phyloP scores from a whole-genome alignment of 2,797 vertebrate genomes.

The Molothrus ater region DNA sequence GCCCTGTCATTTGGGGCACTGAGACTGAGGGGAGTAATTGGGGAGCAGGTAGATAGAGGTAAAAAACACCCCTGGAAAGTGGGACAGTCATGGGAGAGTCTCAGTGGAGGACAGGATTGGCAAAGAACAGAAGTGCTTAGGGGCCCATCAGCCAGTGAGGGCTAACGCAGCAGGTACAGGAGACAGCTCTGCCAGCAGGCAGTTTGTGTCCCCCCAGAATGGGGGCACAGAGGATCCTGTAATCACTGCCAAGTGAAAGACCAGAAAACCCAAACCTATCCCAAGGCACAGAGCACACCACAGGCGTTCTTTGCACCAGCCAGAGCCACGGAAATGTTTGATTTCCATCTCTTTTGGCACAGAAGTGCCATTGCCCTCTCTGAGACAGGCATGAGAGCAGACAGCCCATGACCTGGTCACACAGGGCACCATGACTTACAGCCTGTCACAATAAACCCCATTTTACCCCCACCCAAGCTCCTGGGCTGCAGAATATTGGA shows the following conservation, averaged over 20 bases:
- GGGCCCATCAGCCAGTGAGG: background rate
- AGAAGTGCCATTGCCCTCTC: background rate
- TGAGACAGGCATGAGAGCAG: background rate
- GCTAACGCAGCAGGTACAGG: background rate
- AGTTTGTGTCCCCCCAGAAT: fast-evolving
- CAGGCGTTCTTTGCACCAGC: background rate
- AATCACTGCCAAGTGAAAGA: fast-evolving
- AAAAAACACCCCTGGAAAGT: background rate
- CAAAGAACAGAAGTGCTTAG: background rate
- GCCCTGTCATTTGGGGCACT: background rate
- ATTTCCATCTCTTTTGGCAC: background rate
- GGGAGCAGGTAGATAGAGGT: background rate
- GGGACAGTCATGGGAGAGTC: background rate
- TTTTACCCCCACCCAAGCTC: background rate
- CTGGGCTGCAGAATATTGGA: background rate
- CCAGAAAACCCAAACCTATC: background rate
- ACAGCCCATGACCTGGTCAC: background rate
- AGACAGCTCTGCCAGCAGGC: background rate
- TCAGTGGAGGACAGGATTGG: fast-evolving
- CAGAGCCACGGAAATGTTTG: background rate
- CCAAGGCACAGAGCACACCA: too few species aligned
- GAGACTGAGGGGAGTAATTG: background rate
- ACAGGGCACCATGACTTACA: fast-evolving
- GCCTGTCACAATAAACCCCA: background rate
- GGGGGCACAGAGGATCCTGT: background rate